These are phyloP conservation scores for Ectropis crepuscularia DNA, from an alignment of 2,888 invertebrate species.

Conservation along the genomic window DNA sequence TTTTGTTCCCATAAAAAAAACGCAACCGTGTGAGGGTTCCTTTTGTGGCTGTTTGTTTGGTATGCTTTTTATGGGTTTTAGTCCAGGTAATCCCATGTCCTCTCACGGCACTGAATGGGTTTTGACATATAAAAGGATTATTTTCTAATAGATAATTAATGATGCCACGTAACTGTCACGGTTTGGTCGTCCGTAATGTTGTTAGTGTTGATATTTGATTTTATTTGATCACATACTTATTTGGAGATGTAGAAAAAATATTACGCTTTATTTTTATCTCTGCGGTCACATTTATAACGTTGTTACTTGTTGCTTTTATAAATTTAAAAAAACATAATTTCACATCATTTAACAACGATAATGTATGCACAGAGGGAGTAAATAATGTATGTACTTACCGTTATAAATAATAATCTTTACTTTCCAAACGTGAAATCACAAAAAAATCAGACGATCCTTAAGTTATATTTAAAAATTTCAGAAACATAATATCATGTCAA, in stretches of 20 bases:
- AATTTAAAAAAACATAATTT: too few species aligned
- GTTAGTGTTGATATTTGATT: slow-evolving; percentile 47
- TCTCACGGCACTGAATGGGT: slow-evolving; percentile 70
- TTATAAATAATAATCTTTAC: too few species aligned
- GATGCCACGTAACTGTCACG: slow-evolving; percentile 61
- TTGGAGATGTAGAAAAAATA: background rate
- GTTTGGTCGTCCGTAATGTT: slow-evolving; percentile 49
- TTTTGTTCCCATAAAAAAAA: slow-evolving; percentile 49
- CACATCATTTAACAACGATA: too few species aligned
- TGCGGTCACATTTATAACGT: background rate
- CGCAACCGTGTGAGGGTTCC: slow-evolving; percentile 62
- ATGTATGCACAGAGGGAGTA: too few species aligned
- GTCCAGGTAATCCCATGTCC: slow-evolving; percentile 81
- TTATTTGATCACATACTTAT: slow-evolving; percentile 36
- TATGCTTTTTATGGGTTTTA: slow-evolving; percentile 76
- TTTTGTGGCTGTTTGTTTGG: slow-evolving; percentile 73
- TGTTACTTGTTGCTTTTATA: too few species aligned
- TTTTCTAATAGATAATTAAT: slow-evolving; percentile 83
- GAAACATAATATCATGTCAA: too few species aligned
- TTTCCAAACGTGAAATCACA: too few species aligned
- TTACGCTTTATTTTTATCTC: background rate
- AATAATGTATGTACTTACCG: too few species aligned
- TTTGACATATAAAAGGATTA: slow-evolving; percentile 82
- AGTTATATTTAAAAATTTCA: too few species aligned
- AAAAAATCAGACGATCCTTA: too few species aligned